Evolutionary conservation across 1,140 invertebrate genomes (phyloP), one percentile per base, ranked within the genome.

Genomic region (Sweltsa coloradensis): DNA sequence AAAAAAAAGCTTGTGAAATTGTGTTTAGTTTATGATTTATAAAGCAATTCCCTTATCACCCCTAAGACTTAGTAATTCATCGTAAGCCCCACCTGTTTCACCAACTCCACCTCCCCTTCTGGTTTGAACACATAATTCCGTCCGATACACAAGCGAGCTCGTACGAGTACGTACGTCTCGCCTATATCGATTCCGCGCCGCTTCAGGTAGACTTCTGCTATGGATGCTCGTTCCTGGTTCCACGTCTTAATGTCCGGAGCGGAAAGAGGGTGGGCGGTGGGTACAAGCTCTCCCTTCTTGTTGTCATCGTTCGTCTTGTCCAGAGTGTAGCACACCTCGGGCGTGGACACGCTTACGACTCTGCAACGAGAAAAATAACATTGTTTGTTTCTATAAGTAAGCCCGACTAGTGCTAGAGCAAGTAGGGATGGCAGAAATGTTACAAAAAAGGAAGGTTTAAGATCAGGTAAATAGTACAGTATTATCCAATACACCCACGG

Each of bases 91-190:
- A 55, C 54, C 55, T 71, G 65, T 61, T 86, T 85, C 54, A 83
- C 76, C 3, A 83, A 53, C 0, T 71, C 73, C 51, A 90, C 66
- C 47, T 68, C 67, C 0, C 74, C 77, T 37, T 76, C 58, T 1
- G 51, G 45, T 0, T 61, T 63, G 44, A 74, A 73, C 2, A 72
- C 57, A 47, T 80, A 75, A 45, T 76, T 79, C 41, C 71, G 65
- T 1, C 86, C 86, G 24, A 71, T 75, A n/a, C 49, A 90, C 72
- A 39, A 76, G 74, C 41, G 74, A n/a, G 80, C 85, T 51, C 84
- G 75, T 1, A 95, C 62, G 1, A 95, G 57, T 3, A 86, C 66
- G 3, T 77, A 62, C 1, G 81, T 79, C 25, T 81, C 67, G 0
- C 82, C 81, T 16, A 90, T 67, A 27, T 84, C 72, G n/a, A 95